phyloP scores from a whole-genome alignment of 2,888 invertebrate genomes.

The Carabus problematicus region DNA sequence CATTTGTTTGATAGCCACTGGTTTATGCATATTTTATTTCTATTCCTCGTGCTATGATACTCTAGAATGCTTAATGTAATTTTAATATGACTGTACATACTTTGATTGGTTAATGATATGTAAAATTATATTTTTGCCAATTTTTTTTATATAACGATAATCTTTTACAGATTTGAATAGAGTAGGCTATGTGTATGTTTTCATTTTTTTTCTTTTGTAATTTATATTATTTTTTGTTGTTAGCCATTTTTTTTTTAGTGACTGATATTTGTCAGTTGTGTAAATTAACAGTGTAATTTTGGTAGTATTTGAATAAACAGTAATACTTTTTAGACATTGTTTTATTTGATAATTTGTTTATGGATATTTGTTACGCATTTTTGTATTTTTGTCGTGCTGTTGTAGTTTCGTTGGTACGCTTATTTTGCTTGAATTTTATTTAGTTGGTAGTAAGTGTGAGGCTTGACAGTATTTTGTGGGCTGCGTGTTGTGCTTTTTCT shows the following conservation, averaged over 20 bases:
- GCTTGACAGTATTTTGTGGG: too few relatives aligned
- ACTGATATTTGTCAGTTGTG: background rate
- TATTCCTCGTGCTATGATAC: background rate
- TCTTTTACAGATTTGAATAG: constrained; percentile 22
- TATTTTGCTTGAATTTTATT: too few relatives aligned
- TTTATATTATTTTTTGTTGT: constrained; percentile 35
- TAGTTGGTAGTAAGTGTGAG: background rate
- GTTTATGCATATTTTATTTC: background rate
- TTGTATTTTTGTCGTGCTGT: constrained; percentile 32
- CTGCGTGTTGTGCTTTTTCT: too few relatives aligned
- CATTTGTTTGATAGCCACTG: background rate
- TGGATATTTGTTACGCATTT: constrained; percentile 28
- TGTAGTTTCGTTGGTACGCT: too few relatives aligned
- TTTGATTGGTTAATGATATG: constrained; percentile 19
- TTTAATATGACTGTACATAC: constrained; percentile 32
- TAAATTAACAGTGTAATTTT: too few relatives aligned
- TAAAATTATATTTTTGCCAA: constrained; percentile 1
- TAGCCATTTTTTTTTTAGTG: background rate
- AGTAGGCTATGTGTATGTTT: too few relatives aligned
- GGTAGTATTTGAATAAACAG: too few relatives aligned
- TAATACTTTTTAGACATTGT: background rate
- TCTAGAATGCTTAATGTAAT: constrained; percentile 7
- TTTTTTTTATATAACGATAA: constrained; percentile 15
- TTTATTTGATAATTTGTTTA: constrained; percentile 22
- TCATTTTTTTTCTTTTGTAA: constrained; percentile 26